Evolutionary conservation across 2,888 invertebrate genomes (phyloP).

Genomic region (Thymelicus sylvestris): DNA sequence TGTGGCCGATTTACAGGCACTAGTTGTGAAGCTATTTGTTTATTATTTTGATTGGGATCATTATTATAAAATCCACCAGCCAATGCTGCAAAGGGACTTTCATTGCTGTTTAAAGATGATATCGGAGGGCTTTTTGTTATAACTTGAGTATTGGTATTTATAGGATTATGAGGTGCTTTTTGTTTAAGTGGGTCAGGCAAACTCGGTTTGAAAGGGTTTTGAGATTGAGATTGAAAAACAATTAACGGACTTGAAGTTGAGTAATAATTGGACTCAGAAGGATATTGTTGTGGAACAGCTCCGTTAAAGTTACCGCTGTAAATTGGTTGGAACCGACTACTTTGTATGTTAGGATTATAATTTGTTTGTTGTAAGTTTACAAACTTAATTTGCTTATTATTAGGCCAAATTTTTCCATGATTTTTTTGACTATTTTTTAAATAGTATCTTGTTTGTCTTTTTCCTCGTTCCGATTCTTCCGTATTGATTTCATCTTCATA

Average conservation of each 20-base stretch:
- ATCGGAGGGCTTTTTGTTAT: slow-evolving; percentile 85
- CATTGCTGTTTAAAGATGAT: slow-evolving; percentile 73
- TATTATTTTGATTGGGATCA: slow-evolving; percentile 54
- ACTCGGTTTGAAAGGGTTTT: slow-evolving; percentile 70
- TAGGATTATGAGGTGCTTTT: slow-evolving; percentile 56
- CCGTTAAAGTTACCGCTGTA: slow-evolving; percentile 59
- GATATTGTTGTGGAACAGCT: slow-evolving; percentile 54
- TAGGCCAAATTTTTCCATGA: slow-evolving; percentile 64
- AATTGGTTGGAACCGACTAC: slow-evolving; percentile 55
- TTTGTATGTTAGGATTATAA: slow-evolving; percentile 62
- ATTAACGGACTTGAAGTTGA: slow-evolving; percentile 63
- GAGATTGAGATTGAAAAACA: slow-evolving; percentile 59
- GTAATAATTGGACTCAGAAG: slow-evolving; percentile 55
- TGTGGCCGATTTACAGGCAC: slow-evolving; percentile 52
- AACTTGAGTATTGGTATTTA: slow-evolving; percentile 66
- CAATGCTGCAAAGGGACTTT: slow-evolving; percentile 66
- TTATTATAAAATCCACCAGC: slow-evolving; percentile 86
- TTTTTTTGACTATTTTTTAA: slow-evolving; percentile 66
- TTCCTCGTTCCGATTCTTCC: slow-evolving; percentile 74
- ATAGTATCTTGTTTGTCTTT: slow-evolving; percentile 76
- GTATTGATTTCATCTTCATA: slow-evolving; percentile 51
- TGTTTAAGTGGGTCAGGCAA: slow-evolving; percentile 64
- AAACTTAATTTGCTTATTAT: slow-evolving; percentile 62
- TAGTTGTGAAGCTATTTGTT: slow-evolving; percentile 52
- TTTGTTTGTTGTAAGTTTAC: slow-evolving; percentile 61